Evolutionary conservation across 2,797 vertebrate species (phyloP).

Genomic region (Sebastes umbrosus): DNA sequence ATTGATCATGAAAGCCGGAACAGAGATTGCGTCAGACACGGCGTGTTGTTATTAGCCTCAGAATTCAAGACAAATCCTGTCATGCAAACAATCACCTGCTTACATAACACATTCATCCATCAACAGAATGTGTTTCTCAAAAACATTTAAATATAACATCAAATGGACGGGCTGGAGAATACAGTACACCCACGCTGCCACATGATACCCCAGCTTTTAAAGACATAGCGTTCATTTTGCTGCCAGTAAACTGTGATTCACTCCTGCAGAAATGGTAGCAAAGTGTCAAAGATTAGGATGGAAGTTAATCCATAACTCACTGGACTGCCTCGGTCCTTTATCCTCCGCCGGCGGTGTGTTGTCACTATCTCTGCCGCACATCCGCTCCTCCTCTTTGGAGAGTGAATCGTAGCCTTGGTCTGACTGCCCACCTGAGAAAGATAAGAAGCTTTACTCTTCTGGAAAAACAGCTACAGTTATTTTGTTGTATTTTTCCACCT

Average conservation of each 20-base stretch:
- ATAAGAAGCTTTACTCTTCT: constrained; percentile 18
- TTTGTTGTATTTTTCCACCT: neutral
- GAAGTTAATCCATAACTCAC: constrained; percentile 68
- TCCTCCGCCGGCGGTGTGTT: constrained; percentile 81
- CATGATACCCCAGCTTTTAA: constrained; percentile 34
- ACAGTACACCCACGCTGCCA: constrained; percentile 53
- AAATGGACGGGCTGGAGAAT: constrained; percentile 13
- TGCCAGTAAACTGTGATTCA: constrained; percentile 31
- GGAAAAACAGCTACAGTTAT: neutral
- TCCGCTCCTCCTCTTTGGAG: constrained; percentile 91
- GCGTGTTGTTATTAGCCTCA: neutral
- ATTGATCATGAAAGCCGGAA: neutral
- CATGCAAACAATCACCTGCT: constrained; percentile 20
- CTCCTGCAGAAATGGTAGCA: constrained; percentile 13
- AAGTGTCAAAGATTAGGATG: constrained; percentile 24
- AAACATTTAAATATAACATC: constrained; percentile 58
- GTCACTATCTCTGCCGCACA: constrained; percentile 83
- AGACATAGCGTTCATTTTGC: constrained; percentile 31
- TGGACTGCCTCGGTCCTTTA: constrained; percentile 85
- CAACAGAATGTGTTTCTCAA: constrained; percentile 27
- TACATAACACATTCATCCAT: constrained; percentile 44
- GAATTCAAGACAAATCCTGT: constrained; percentile 24
- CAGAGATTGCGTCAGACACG: constrained; percentile 2
- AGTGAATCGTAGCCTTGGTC: constrained; percentile 91
- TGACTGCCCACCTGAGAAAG: constrained; percentile 88